Base-by-base conservation (phyloP, 2,888 invertebrate genomes). In the Oscheius myriophilus region DNA sequence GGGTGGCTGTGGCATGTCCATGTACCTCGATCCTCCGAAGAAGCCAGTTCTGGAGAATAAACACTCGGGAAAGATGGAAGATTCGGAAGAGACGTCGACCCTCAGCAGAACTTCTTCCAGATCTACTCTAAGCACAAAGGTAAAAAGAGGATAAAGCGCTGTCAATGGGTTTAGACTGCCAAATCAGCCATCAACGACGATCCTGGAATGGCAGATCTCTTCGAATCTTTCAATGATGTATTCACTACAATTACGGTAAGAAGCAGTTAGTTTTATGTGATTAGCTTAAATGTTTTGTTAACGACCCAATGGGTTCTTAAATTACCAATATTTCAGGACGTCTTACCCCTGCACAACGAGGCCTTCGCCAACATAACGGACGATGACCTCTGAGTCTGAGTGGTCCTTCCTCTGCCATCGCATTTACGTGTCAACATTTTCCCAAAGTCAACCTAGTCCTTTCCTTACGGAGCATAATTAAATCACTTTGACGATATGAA, bases 321-420 rank as follows among this genome's bases (percentile, higher is more conserved):
- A 43, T 12, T 43, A 14, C n/a, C 12, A 12, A 43, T 43, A 12
- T 71, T 78, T 66, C 69, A 81, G 81, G 78, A 83, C 51, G 75
- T 71, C 63, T 78, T 83, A 72, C 82, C 83, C 12, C 78, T 75
- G 39, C 69, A 79, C 42, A 73, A 82, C 51, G 79, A 80, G 33
- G 73, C 76, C 18, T 96, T 96, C 87, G 93, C 94, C 88, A 94
- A 93, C 59, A 95, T 96, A 79, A 94, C 95, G 3, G 96, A 96
- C 86, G 96, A 95, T 83, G 96, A 96, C 83, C 87, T 90, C 75
- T 90, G 85, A 87, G 14, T 16, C 18, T 21, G 16, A 18, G 26
- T 4, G 21, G n/a, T 65, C 9, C 3, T 62, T 25, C 23, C 39
- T 49, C 41, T 18, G 11, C 57, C 41, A 14, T 57, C n/a, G 18